These are phyloP conservation scores for Amphipoea oculea DNA, from an alignment of 2,888 invertebrate genomes.

Conservation along the genomic window DNA sequence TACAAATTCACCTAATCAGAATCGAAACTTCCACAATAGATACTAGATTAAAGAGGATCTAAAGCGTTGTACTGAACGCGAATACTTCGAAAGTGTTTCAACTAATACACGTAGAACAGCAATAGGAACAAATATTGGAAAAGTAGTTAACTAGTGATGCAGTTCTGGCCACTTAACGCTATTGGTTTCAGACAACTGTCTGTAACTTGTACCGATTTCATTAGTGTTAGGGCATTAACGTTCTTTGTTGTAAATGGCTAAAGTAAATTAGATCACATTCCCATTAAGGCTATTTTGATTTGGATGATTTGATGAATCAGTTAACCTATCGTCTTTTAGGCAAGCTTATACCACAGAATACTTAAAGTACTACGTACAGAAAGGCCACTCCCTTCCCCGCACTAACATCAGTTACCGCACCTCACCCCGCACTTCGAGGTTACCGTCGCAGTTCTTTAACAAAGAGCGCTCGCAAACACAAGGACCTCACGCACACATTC, in stretches of 20 bases:
- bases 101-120: constrained; percentile 74
- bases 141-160: constrained; percentile 80
- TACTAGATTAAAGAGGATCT: not conserved
- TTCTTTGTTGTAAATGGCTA: not conserved
- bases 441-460: too few species aligned
- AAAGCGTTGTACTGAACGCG: constrained; percentile 7
- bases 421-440: too few species aligned
- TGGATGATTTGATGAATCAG: not conserved
- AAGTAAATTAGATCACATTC: not conserved
- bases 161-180: constrained; percentile 76
- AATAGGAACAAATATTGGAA: constrained; percentile 83
- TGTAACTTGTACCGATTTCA: constrained; percentile 56
- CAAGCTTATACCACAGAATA: too few species aligned
- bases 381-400: too few species aligned
- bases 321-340: not conserved
- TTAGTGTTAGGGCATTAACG: constrained; percentile 39
- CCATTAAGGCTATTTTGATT: not conserved
- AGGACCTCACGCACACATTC: too few species aligned
- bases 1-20: not conserved
- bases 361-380: too few species aligned
- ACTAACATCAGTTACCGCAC: too few species aligned
- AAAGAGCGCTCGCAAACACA: too few species aligned
- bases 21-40: not conserved
- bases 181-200: constrained; percentile 63
- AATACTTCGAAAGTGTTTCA: constrained; percentile 52